Evolutionary conservation across 2,113 vertebrate genomes (phyloP).

Genomic region (sheep (Ovis aries)): ARS-UI_Ramb_v3.0 NC_056064.1:36829001-36829500

Average conservation of each 20-base stretch:
- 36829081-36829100: not conserved
- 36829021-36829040: not conserved
- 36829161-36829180: not conserved
- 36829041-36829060: not conserved
- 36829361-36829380: not conserved
- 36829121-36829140: not conserved
- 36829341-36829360: not conserved
- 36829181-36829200: not conserved
- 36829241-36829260: not conserved
- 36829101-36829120: not conserved
- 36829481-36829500: no score
- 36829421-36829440: not conserved
- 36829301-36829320: not conserved
- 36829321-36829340: not conserved
- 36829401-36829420: not conserved
- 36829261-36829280: not conserved
- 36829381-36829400: not conserved
- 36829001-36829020: not conserved
- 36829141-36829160: slow-evolving; percentile 22
- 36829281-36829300: not conserved
- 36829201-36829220: not conserved
- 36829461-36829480: not conserved
- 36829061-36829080: not conserved
- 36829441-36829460: not conserved
- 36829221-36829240: not conserved